Evolutionary conservation across 2,113 vertebrate genomes (phyloP).

Genomic region (Eulacestoma nigropectus): DNA sequence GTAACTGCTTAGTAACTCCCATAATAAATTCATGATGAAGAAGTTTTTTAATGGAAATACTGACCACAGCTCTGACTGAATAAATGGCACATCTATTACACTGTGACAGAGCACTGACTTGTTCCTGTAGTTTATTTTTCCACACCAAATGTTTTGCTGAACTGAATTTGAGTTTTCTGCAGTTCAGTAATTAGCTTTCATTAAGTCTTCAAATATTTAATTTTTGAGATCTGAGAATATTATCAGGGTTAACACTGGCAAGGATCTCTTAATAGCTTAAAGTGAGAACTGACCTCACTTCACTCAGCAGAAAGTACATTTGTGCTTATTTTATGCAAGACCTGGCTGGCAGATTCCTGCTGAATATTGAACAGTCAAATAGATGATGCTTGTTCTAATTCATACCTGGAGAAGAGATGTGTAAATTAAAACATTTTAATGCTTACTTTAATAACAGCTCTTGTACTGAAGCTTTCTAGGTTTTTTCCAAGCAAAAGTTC

Average conservation of each 20-base stretch:
- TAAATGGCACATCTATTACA: constrained; percentile 25
- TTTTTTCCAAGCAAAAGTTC: neutral
- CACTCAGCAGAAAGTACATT: neutral
- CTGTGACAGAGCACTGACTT: neutral
- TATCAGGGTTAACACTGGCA: neutral
- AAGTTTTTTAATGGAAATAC: neutral
- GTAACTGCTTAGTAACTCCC: neutral
- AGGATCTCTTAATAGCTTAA: neutral
- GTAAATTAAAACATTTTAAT: neutral
- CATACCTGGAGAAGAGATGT: neutral
- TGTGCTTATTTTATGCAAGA: neutral
- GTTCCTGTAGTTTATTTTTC: constrained; percentile 14
- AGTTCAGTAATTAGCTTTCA: neutral
- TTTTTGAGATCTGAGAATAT: neutral
- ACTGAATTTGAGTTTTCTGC: neutral
- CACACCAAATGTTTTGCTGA: neutral
- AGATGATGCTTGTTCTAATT: neutral
- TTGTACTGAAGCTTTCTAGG: neutral
- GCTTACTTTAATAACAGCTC: neutral
- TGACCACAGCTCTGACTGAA: neutral
- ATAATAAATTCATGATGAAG: neutral
- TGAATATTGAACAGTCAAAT: neutral
- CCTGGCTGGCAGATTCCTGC: neutral
- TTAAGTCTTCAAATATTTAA: neutral
- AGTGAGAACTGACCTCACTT: neutral